These are phyloP conservation scores for Halocynthia aurantium DNA, from an alignment of 23 tunicate species.

Conservation along the genomic window DNA sequence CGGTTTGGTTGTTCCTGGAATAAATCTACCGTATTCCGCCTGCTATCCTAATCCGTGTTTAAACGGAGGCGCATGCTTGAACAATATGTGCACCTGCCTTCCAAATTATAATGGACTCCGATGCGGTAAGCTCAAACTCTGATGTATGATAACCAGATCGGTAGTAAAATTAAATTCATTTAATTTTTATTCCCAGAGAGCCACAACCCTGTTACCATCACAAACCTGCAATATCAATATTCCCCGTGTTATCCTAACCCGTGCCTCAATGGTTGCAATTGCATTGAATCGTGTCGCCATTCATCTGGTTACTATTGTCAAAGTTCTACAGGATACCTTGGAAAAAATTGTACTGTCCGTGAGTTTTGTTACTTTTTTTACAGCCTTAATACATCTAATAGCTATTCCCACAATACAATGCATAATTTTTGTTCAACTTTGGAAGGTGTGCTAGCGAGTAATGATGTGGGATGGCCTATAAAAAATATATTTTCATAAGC, in stretches of 20 bases:
- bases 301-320: slow-evolving; percentile 10
- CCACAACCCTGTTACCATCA: neutral
- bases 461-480: no score
- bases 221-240: neutral
- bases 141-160: no score
- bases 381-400: neutral
- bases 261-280: slow-evolving; percentile 14
- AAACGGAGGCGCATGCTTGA: neutral
- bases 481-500: no score
- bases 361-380: neutral
- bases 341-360: slow-evolving; percentile 18
- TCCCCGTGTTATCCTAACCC: slow-evolving; percentile 10
- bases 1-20: no score
- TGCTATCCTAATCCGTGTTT: slow-evolving; percentile 6
- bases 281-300: slow-evolving; percentile 16
- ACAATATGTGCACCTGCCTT: neutral
- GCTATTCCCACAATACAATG: neutral
- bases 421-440: no score
- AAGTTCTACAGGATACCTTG: slow-evolving; percentile 1
- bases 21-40: neutral
- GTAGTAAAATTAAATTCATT: no score
- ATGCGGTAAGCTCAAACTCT: neutral
- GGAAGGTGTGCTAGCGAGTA: no score
- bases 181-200: no score
- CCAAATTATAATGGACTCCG: neutral